phyloP scores from a whole-genome alignment of 2,888 invertebrate species.

The Hemithea aestivaria region DNA sequence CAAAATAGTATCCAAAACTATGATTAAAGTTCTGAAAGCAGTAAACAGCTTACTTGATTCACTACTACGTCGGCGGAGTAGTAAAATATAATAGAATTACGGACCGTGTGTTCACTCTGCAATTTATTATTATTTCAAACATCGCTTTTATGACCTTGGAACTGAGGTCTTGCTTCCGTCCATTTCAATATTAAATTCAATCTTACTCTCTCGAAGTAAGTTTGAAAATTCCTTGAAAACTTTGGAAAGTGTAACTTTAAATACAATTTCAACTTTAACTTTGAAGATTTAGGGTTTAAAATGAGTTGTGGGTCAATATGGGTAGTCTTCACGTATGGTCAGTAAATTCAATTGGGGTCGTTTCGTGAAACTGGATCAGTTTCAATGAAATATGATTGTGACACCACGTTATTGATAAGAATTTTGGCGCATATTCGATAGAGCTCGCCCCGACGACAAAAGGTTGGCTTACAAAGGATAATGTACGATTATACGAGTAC shows the following conservation, averaged over 20 bases:
- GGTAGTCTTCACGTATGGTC: slow-evolving; percentile 19
- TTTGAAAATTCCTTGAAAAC: slow-evolving; percentile 4
- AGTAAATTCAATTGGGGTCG: slow-evolving; percentile 34
- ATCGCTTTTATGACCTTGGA: slow-evolving; percentile 5
- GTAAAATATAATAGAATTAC: slow-evolving; percentile 5
- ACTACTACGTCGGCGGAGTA: too few species aligned
- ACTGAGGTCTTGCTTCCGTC: slow-evolving; percentile 1
- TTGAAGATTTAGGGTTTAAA: background rate
- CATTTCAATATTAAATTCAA: slow-evolving; percentile 6
- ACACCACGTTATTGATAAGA: slow-evolving; percentile 45
- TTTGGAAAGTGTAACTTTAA: background rate
- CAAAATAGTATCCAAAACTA: background rate
- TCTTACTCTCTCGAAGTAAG: background rate
- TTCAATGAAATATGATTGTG: slow-evolving; percentile 53
- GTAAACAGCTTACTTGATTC: too few species aligned
- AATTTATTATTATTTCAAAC: slow-evolving; percentile 11
- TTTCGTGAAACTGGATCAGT: slow-evolving; percentile 43
- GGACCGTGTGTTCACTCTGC: background rate
- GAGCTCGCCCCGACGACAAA: slow-evolving; percentile 8
- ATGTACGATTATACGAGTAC: too few species aligned
- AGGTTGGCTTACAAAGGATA: background rate
- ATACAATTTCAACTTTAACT: background rate
- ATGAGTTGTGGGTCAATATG: background rate
- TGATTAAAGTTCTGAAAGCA: too few species aligned
- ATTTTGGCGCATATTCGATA: slow-evolving; percentile 29